A percentile compares a stretch with the other conserved stretches of the same genome.
Conservation (phyloP, 1,140 invertebrate genomes). For the Hydropsyche tenuis region DNA sequence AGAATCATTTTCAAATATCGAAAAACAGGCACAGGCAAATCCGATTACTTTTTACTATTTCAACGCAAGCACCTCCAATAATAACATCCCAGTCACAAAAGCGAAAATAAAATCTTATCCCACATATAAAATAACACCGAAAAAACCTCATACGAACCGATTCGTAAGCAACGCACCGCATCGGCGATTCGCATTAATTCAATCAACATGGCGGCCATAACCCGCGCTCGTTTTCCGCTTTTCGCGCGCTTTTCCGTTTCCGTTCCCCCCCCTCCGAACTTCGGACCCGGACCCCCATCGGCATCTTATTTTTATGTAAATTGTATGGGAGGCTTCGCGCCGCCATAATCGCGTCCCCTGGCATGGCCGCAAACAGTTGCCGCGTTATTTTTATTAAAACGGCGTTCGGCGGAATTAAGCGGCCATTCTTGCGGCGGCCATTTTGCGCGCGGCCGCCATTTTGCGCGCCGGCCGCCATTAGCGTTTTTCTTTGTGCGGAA, state of each 20-base stretch:
- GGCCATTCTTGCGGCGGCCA: background rate
- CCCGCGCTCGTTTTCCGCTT: background rate
- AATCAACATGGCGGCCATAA: background rate
- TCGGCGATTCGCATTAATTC: background rate
- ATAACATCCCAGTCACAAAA: no score
- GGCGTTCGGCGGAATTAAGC: constrained; percentile 19
- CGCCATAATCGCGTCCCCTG: background rate
- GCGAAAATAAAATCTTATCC: no score
- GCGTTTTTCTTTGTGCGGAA: background rate
- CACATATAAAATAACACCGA: no score
- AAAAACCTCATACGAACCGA: no score
- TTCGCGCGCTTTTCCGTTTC: background rate
- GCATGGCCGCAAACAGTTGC: background rate
- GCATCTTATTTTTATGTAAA: constrained; percentile 15
- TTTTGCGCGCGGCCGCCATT: constrained; percentile 22
- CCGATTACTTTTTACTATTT: no score
- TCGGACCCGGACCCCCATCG: background rate
- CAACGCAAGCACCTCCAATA: no score
- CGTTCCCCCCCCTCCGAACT: no score
- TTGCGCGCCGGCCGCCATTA: constrained; percentile 1
- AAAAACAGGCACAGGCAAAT: no score
- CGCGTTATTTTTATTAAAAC: constrained; percentile 20
- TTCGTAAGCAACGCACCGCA: no score
- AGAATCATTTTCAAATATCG: no score
- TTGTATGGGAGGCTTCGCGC: background rate